These are phyloP conservation scores for Scolanthus callimorphus DNA, from an alignment of 92 coral and sea anemone species.

Conservation along the genomic window DNA sequence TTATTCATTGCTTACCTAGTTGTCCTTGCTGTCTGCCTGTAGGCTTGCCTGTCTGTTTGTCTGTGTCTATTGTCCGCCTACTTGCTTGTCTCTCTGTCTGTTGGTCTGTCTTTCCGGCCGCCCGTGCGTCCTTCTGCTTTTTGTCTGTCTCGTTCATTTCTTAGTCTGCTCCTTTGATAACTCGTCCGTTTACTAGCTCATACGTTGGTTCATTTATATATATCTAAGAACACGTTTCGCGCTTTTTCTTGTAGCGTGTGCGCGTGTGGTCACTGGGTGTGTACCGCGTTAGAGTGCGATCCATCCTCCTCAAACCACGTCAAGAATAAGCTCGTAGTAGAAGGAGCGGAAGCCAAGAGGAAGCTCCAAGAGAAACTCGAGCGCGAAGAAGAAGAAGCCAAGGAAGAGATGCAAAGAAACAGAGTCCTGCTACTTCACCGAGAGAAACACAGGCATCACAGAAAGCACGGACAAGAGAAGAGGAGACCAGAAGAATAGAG, in stretches of 20 bases:
- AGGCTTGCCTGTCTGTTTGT: no score
- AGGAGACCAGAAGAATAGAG: not conserved
- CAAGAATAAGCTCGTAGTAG: conserved; percentile 36
- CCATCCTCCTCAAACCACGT: not conserved
- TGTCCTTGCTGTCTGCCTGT: no score
- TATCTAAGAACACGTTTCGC: no score
- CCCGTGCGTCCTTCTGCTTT: no score
- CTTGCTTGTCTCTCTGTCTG: no score
- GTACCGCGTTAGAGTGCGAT: conserved; percentile 73
- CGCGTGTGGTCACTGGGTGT: conserved; percentile 83
- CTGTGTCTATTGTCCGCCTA: no score
- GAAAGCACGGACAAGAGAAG: conserved; percentile 2
- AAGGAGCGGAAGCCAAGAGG: conserved; percentile 65
- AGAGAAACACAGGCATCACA: conserved; percentile 9
- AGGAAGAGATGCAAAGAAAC: not conserved
- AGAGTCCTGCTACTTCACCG: conserved; percentile 19
- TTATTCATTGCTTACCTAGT: no score
- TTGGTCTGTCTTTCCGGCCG: no score
- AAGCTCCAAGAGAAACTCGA: conserved; percentile 29
- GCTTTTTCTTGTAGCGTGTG: conserved; percentile 52
- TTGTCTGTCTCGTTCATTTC: no score
- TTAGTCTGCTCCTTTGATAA: no score
- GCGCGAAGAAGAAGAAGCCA: conserved; percentile 3
- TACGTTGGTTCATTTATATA: no score
- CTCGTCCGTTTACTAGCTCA: no score